Conservation (phyloP, 2,888 invertebrate genomes). For the Lasioglossum figueresi region DNA sequence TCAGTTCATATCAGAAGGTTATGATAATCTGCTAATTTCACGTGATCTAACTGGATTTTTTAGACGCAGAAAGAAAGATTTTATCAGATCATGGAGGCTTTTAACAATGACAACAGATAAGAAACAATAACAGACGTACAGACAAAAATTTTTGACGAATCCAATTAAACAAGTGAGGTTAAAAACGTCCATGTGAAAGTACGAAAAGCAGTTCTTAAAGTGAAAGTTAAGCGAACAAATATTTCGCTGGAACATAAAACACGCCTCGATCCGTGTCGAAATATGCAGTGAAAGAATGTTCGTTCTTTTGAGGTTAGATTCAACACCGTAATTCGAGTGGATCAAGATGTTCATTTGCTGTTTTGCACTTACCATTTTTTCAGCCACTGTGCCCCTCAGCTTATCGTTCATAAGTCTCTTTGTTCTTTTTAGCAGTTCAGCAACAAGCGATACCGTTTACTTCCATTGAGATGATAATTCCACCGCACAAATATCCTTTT, state of each 20-base stretch:
- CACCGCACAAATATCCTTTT: conserved; percentile 17
- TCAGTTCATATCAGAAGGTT: not conserved
- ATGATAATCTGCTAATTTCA: not conserved
- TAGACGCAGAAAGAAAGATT: not conserved
- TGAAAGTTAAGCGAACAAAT: conserved; percentile 9
- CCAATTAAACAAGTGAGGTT: conserved; percentile 27
- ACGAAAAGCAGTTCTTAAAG: conserved; percentile 5
- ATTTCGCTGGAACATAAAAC: conserved; percentile 1
- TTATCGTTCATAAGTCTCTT: conserved; percentile 22
- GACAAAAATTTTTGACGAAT: conserved; percentile 18
- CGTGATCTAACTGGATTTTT: not conserved
- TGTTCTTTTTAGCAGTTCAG: conserved; percentile 5
- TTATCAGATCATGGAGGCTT: not conserved
- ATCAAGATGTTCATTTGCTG: conserved; percentile 2
- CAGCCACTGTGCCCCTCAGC: conserved; percentile 3
- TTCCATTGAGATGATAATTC: not conserved
- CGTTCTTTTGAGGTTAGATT: conserved; percentile 34
- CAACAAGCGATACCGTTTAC: conserved; percentile 15
- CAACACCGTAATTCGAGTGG: conserved; percentile 24
- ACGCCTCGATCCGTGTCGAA: not conserved
- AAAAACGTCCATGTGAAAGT: conserved; percentile 27
- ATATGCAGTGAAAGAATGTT: not conserved
- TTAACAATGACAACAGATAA: not conserved
- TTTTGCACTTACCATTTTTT: conserved; percentile 35
- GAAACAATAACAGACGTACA: conserved; percentile 2